A percentile compares a stretch with the other conserved stretches of the same genome.
Conservation (phyloP, 2,888 invertebrate genomes). For the Caenorhabditis japonica region DNA sequence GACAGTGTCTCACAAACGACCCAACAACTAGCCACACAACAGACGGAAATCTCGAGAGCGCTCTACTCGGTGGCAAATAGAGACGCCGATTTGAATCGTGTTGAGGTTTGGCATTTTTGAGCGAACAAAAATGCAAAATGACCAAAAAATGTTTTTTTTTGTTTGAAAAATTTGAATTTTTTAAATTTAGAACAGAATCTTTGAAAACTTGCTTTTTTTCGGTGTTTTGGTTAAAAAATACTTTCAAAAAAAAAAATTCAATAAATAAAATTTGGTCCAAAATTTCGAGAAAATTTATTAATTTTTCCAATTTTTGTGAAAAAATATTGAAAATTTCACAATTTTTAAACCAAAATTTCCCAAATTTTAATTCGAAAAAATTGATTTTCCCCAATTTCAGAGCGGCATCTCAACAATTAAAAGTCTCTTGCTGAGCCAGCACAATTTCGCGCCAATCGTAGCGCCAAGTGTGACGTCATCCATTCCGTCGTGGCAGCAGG, state of each 20-base stretch:
- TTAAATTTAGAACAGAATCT: no score
- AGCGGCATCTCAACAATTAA: conserved; percentile 62
- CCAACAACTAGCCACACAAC: conserved; percentile 57
- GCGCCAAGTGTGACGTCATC: conserved; percentile 49
- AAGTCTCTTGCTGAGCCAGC: conserved; percentile 68
- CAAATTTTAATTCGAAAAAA: not conserved
- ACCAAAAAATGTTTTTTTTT: no score
- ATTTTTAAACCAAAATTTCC: no score
- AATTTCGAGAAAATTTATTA: no score
- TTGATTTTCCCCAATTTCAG: conserved; percentile 12
- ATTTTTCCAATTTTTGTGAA: no score
- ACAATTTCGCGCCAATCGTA: conserved; percentile 71
- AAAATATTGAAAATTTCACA: no score
- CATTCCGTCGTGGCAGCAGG: conserved; percentile 65
- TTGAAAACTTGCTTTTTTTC: no score
- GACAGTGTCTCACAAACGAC: conserved; percentile 74
- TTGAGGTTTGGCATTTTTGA: conserved; percentile 48
- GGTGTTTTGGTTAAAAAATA: not conserved
- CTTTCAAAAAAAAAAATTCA: not conserved
- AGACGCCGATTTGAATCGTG: conserved; percentile 60
- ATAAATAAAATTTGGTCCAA: no score
- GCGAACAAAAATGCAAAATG: no score
- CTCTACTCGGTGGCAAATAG: conserved; percentile 59
- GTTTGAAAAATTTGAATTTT: no score
- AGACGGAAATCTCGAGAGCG: conserved; percentile 68